Percentiles rank a stretch among this genome's conserved stretches.
Evolutionary conservation across 2,113 vertebrate genomes (phyloP).

Genomic region (Ptyas mucosa): DNA sequence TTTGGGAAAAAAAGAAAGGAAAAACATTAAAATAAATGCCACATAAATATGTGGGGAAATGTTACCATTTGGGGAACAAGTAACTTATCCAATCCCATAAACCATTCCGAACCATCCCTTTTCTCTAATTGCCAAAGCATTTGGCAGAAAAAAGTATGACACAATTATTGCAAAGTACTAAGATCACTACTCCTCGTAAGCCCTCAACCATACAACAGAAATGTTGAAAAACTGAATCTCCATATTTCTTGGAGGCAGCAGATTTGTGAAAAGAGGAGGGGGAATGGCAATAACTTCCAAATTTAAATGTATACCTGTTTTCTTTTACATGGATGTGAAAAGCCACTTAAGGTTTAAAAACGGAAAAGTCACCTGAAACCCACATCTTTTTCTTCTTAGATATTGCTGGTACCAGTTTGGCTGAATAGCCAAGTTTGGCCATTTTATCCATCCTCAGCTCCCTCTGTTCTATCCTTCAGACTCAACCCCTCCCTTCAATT

Average conservation of each 20-base stretch:
- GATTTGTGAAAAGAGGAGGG: too few relatives aligned
- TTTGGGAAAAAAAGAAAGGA: neutral
- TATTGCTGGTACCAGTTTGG: neutral
- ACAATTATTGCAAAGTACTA: slow-evolving; percentile 26
- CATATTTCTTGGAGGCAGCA: slow-evolving; percentile 26
- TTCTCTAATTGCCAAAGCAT: neutral
- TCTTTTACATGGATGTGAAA: rapidly evolving
- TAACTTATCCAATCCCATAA: slow-evolving; percentile 1
- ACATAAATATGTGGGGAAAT: neutral
- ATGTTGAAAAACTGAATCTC: slow-evolving; percentile 39
- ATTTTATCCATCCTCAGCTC: slow-evolving; percentile 47
- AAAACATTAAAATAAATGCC: neutral
- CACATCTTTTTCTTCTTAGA: neutral
- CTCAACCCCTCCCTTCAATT: slow-evolving; percentile 42
- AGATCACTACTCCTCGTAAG: slow-evolving; percentile 14
- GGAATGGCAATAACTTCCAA: neutral
- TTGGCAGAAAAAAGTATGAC: slow-evolving; percentile 42
- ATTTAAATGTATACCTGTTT: slow-evolving; percentile 28
- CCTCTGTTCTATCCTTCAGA: slow-evolving; percentile 46
- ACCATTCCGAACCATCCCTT: neutral
- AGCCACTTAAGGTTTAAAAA: neutral
- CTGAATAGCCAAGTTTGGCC: slow-evolving; percentile 26
- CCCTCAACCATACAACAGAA: neutral
- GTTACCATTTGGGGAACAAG: neutral
- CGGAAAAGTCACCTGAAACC: neutral